phyloP scores from a whole-genome alignment of 30 jellyfish, hydroid and myxozoan species.

The Chironex yamaguchii region DNA sequence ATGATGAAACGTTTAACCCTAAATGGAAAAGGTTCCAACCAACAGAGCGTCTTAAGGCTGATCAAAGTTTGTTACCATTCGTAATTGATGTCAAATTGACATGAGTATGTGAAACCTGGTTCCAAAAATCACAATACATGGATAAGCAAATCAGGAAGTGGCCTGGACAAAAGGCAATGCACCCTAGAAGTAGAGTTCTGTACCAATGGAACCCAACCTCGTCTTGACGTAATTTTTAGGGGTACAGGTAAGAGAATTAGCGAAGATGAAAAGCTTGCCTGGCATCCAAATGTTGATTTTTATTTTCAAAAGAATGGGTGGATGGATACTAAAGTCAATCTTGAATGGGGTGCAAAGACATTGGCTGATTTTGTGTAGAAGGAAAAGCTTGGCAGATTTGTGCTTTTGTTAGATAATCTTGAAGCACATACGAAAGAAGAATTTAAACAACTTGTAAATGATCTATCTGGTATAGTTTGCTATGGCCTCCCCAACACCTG shows the following conservation, averaged over 20 bases:
- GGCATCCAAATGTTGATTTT: slow-evolving; percentile 64
- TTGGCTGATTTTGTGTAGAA: slow-evolving; percentile 29
- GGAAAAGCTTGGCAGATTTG: slow-evolving; percentile 14
- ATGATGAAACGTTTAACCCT: slow-evolving; percentile 19
- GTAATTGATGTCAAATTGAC: too few species aligned
- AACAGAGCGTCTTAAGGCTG: slow-evolving; percentile 36
- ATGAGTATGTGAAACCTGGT: too few species aligned
- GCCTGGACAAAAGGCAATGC: slow-evolving; percentile 76
- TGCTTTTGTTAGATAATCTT: too few species aligned
- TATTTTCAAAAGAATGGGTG: slow-evolving; percentile 56
- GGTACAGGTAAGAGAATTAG: slow-evolving; percentile 62
- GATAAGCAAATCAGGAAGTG: slow-evolving; percentile 71
- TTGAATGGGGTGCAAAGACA: slow-evolving; percentile 50
- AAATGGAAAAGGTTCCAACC: slow-evolving; percentile 62
- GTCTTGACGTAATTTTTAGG: slow-evolving; percentile 60
- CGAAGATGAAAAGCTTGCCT: slow-evolving; percentile 26
- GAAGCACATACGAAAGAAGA: too few species aligned
- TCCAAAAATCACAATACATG: slow-evolving; percentile 25
- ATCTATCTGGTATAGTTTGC: slow-evolving; percentile 3
- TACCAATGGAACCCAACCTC: slow-evolving; percentile 64
- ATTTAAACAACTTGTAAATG: background rate
- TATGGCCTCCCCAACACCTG: slow-evolving; percentile 38
- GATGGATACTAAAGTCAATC: slow-evolving; percentile 60
- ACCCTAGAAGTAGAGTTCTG: slow-evolving; percentile 63
- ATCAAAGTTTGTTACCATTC: slow-evolving; percentile 49